These are phyloP conservation scores for Phoxinus dragarum DNA, from an alignment of 2,797 vertebrate species.

Conservation along the genomic window DNA sequence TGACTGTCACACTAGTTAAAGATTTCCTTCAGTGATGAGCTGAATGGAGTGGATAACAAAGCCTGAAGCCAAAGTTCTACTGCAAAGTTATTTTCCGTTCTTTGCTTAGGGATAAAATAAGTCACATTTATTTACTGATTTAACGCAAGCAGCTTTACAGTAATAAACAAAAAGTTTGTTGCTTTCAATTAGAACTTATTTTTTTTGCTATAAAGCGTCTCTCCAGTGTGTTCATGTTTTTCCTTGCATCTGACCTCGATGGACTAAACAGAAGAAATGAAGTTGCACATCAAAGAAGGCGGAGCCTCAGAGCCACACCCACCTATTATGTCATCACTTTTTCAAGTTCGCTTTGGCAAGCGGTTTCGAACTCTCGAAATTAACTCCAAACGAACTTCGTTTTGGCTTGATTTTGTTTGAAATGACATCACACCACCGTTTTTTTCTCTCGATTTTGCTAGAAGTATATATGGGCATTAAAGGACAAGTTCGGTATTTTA, in stretches of 20 bases:
- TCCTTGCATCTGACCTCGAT: neutral
- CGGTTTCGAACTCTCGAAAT: neutral
- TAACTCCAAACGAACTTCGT: neutral
- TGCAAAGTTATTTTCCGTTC: neutral
- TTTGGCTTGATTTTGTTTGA: neutral
- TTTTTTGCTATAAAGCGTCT: neutral
- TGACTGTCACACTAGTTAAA: neutral
- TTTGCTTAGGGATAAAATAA: neutral
- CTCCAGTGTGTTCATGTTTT: neutral
- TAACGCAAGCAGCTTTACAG: neutral
- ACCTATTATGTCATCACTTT: neutral
- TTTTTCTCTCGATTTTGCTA: neutral
- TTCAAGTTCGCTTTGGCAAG: neutral
- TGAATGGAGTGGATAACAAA: neutral
- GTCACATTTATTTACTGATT: neutral
- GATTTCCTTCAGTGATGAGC: conserved; percentile 25
- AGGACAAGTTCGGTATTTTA: too few species aligned
- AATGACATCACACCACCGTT: neutral
- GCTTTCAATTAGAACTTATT: neutral
- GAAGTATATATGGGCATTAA: too few species aligned
- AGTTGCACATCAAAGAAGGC: neutral
- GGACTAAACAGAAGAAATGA: neutral
- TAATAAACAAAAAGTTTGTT: neutral
- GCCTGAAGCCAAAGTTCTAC: neutral
- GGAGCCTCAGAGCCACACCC: neutral